Evolutionary conservation across 2,113 vertebrate species (phyloP).

Genomic region (Theristicus caerulescens): DNA sequence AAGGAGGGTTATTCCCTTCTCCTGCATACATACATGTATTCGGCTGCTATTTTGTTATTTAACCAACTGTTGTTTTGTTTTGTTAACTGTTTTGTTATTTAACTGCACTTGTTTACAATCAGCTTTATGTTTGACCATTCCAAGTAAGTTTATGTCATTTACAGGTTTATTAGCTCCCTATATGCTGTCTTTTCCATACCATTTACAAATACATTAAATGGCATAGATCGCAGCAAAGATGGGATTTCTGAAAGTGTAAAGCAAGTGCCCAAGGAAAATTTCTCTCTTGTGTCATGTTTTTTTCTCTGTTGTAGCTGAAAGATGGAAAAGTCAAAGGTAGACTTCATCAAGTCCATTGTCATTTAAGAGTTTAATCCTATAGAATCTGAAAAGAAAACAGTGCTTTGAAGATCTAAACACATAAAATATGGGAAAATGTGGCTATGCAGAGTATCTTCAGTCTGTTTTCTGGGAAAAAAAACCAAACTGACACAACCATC

Average conservation of each 20-base stretch:
- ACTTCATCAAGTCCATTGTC: neutral
- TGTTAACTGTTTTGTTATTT: neutral
- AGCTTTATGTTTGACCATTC: neutral
- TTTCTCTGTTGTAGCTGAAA: neutral
- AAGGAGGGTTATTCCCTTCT: neutral
- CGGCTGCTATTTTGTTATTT: neutral
- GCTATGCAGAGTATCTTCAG: neutral
- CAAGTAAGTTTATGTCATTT: neutral
- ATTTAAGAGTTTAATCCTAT: neutral
- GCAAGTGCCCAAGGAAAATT: neutral
- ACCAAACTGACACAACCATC: neutral
- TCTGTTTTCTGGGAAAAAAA: neutral
- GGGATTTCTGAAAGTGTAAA: neutral
- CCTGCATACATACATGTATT: neutral
- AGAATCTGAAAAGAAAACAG: neutral
- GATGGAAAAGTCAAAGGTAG: neutral
- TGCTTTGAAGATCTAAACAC: neutral
- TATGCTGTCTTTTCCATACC: neutral
- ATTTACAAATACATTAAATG: neutral
- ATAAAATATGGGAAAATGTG: neutral
- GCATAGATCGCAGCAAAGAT: neutral
- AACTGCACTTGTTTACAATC: neutral
- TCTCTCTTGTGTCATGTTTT: neutral
- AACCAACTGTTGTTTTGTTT: neutral
- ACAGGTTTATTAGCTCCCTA: neutral